phyloP scores from a whole-genome alignment of 2,113 vertebrate species.

The Alectura lathami region DNA sequence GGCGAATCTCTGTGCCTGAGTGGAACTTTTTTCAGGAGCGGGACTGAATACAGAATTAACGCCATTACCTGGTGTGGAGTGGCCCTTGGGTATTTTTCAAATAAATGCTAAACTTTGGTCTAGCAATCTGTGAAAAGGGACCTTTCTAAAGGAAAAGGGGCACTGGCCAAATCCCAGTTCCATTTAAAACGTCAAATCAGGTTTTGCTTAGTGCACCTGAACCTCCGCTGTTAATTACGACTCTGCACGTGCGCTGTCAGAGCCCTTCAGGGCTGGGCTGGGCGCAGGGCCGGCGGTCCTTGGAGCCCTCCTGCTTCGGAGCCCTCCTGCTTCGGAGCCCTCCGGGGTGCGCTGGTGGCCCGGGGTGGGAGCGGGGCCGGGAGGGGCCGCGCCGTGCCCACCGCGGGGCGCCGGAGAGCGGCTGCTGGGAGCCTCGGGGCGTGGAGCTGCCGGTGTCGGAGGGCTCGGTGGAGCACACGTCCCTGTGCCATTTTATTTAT shows the following conservation, averaged over 20 bases:
- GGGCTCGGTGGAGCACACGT: background rate
- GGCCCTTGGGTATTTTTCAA: background rate
- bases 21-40: rapidly evolving
- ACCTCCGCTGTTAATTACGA: rapidly evolving
- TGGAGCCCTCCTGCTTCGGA: no score
- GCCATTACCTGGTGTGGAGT: rapidly evolving
- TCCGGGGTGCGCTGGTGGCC: background rate
- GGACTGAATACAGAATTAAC: no score
- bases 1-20: no score
- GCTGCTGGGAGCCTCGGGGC: no score
- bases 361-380: background rate
- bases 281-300: rapidly evolving
- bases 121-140: background rate
- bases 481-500: background rate
- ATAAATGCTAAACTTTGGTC: background rate
- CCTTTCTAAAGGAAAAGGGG: background rate
- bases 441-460: no score
- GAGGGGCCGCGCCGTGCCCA: background rate
- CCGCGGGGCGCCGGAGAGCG: background rate
- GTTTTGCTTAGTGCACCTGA: background rate
- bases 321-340: background rate
- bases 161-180: background rate
- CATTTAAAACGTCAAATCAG: background rate
- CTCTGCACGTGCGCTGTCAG: background rate
- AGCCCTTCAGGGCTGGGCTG: rapidly evolving